These are phyloP conservation scores for Eurystomus glaucurus DNA, from an alignment of 2,797 vertebrate species.

Conservation along the genomic window DNA sequence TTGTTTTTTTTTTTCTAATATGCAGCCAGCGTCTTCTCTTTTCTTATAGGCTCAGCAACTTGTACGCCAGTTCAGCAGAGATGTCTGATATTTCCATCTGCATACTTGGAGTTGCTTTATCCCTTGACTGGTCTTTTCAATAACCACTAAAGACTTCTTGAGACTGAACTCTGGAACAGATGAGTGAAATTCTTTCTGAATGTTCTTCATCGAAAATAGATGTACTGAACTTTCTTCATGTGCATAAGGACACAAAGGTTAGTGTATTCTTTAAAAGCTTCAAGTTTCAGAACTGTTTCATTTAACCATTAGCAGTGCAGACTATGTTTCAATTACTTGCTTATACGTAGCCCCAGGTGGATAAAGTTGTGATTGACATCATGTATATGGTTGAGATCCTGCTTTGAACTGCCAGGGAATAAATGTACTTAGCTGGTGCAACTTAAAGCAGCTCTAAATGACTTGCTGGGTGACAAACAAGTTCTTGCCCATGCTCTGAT, in stretches of 20 bases:
- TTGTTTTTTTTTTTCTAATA: background rate
- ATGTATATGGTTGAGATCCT: background rate
- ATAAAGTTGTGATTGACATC: background rate
- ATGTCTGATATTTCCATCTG: conserved; percentile 35
- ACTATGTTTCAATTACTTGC: background rate
- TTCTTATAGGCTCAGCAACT: conserved; percentile 52
- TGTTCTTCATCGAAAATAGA: conserved; percentile 3
- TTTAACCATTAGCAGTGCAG: background rate
- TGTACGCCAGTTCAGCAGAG: background rate
- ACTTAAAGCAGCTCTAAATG: background rate
- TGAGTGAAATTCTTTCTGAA: conserved; percentile 48
- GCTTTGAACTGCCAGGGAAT: background rate
- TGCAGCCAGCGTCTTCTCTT: conserved; percentile 4
- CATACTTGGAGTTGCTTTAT: conserved; percentile 32
- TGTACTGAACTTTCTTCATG: conserved; percentile 67
- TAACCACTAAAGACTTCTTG: conserved; percentile 36
- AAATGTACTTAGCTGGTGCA: background rate
- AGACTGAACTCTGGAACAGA: conserved; percentile 1
- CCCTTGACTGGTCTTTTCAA: background rate
- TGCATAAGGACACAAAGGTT: conserved; percentile 82
- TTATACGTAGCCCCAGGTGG: background rate
- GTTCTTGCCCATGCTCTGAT: background rate
- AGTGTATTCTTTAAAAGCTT: conserved; percentile 60
- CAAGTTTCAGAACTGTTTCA: background rate
- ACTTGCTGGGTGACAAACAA: background rate